Percentiles rank a stretch among this genome's conserved stretches.
phyloP scores from a whole-genome alignment of 2,797 vertebrate genomes.

The Nyctalus aviator region DNA sequence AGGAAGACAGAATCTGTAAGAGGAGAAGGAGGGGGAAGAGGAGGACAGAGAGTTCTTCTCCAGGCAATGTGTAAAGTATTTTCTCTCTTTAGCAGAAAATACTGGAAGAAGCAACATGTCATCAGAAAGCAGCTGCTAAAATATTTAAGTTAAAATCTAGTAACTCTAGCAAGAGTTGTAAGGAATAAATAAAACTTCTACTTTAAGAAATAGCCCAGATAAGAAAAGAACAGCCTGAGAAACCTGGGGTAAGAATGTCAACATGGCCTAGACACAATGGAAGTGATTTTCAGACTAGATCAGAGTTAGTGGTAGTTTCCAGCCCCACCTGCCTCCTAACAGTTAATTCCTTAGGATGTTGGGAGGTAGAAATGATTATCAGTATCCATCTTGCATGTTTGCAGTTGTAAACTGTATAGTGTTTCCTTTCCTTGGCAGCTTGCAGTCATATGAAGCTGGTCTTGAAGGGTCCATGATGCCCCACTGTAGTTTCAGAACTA shows the following conservation, averaged over 20 bases:
- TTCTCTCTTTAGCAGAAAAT: slow-evolving; percentile 42
- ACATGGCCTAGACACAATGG: not conserved
- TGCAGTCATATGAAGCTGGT: not conserved
- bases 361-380: not conserved
- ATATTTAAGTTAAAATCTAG: not conserved
- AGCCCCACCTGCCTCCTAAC: not conserved
- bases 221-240: not conserved
- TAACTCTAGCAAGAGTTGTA: not conserved
- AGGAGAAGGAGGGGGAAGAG: not conserved
- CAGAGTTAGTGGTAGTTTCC: not conserved
- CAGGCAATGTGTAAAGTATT: not conserved
- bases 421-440: not conserved
- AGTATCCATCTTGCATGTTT: not conserved
- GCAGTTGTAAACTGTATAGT: not conserved
- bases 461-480: not conserved
- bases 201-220: not conserved
- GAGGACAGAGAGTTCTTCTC: not conserved
- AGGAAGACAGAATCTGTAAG: not conserved
- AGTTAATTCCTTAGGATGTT: not conserved
- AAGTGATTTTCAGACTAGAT: not conserved
- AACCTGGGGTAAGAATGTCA: not conserved
- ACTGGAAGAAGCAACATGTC: not conserved
- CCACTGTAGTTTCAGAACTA: not conserved
- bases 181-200: not conserved
- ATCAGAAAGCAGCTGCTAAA: slow-evolving; percentile 20